A percentile compares a stretch with the other conserved stretches of the same genome.
Conservation (phyloP, 2,113 vertebrate genomes). For the Pelvicachromis taeniatus region DNA sequence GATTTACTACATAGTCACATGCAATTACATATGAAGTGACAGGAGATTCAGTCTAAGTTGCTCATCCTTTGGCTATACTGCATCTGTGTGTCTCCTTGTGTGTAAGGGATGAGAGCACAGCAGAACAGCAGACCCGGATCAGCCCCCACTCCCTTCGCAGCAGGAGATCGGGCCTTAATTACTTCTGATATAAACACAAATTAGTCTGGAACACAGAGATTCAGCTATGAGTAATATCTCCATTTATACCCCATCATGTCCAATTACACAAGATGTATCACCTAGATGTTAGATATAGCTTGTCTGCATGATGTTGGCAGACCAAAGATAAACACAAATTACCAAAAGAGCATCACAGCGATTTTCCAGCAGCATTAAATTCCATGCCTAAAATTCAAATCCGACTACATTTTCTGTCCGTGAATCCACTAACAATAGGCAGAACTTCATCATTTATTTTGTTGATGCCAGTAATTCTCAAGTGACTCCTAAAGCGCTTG, state of each 20-base stretch:
- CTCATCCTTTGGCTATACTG: background rate
- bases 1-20: background rate
- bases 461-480: background rate
- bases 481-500: background rate
- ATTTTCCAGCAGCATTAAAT: background rate
- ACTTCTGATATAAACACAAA: slow-evolving; percentile 50
- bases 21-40: background rate
- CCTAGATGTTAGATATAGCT: slow-evolving; percentile 11
- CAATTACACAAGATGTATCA: slow-evolving; percentile 54
- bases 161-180: slow-evolving; percentile 47
- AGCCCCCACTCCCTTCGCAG: slow-evolving; percentile 27
- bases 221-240: slow-evolving; percentile 42
- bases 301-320: slow-evolving; percentile 4
- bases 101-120: slow-evolving; percentile 1
- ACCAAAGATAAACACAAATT: slow-evolving; percentile 12
- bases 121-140: slow-evolving; percentile 3
- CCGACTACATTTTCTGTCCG: background rate
- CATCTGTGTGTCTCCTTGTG: background rate
- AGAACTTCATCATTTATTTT: background rate
- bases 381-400: background rate
- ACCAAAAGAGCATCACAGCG: background rate
- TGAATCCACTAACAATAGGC: background rate
- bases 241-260: slow-evolving; percentile 55
- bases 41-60: background rate
- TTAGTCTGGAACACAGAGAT: slow-evolving; percentile 48